A percentile compares a stretch with the other conserved stretches of the same genome.
These are phyloP conservation scores for Holotrichia oblita DNA, from an alignment of 1,140 invertebrate species.

Conservation along the genomic window DNA sequence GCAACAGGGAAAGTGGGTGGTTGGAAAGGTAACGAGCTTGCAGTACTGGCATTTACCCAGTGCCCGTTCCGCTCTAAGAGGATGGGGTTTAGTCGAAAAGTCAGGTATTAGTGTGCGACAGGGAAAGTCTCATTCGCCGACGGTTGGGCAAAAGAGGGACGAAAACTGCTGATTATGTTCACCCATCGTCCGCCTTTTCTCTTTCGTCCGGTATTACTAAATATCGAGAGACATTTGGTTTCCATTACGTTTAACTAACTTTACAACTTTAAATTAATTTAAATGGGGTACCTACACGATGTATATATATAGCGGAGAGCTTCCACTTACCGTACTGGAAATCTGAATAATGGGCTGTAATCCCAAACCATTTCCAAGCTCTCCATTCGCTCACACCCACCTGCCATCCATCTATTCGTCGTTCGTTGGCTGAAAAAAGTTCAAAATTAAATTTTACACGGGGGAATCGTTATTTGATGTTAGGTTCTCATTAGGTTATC, in stretches of 20 bases:
- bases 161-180: slow-evolving; percentile 46
- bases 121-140: neutral
- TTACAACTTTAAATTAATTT: slow-evolving; percentile 41
- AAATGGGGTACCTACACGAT: slow-evolving; percentile 21
- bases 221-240: slow-evolving; percentile 49
- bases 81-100: neutral
- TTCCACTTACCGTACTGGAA: neutral
- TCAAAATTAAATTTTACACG: slow-evolving; percentile 34
- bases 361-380: neutral
- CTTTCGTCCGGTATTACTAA: slow-evolving; percentile 46
- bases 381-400: neutral
- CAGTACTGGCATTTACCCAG: slow-evolving; percentile 56
- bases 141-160: neutral
- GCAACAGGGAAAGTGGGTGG: neutral
- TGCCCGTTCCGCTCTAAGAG: neutral
- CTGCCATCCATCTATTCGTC: slow-evolving; percentile 28
- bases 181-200: slow-evolving; percentile 44
- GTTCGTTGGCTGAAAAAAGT: slow-evolving; percentile 12
- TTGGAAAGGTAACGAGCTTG: slow-evolving; percentile 44
- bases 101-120: neutral
- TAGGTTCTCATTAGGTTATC: slow-evolving; percentile 32
- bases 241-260: slow-evolving; percentile 39
- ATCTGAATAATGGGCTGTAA: slow-evolving; percentile 21
- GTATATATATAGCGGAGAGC: neutral
- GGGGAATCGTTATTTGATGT: slow-evolving; percentile 33